A percentile compares a stretch with the other conserved stretches of the same genome.
phyloP scores from a whole-genome alignment of 2,797 vertebrate genomes.

The Rhinella marina region DNA sequence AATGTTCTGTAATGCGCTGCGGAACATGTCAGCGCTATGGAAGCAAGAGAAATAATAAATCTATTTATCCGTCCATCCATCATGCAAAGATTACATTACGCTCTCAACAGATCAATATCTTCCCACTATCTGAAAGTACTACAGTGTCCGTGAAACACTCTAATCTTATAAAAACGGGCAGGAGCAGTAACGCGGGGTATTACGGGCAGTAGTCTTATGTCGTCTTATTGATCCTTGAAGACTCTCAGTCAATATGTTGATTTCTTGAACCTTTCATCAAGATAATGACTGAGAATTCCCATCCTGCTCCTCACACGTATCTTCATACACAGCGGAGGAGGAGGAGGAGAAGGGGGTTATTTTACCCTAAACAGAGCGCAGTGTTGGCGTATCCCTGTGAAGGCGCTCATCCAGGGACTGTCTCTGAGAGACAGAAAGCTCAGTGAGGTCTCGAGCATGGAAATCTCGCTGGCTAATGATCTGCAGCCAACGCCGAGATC shows the following conservation, averaged over 20 bases:
- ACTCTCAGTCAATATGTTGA: not conserved
- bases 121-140: no score
- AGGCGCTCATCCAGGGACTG: constrained; percentile 15
- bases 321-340: not conserved
- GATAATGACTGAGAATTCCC: not conserved
- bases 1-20: no score
- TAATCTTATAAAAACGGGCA: no score
- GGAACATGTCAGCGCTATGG: no score
- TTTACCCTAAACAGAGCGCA: not conserved
- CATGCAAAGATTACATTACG: no score
- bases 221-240: not conserved
- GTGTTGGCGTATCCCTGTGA: not conserved
- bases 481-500: constrained; percentile 40
- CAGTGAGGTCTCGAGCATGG: constrained; percentile 23
- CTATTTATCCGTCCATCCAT: no score
- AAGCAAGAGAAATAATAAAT: no score
- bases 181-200: no score
- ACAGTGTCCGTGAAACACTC: no score
- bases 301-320: not conserved
- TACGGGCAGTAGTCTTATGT: no score
- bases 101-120: no score
- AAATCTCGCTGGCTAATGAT: constrained; percentile 55
- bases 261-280: not conserved
- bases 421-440: not conserved
- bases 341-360: not conserved